Evolutionary conservation across 2,113 vertebrate genomes (phyloP), one percentile per base, ranked within the genome.

Genomic region (Acanthochromis polyacanthus): DNA sequence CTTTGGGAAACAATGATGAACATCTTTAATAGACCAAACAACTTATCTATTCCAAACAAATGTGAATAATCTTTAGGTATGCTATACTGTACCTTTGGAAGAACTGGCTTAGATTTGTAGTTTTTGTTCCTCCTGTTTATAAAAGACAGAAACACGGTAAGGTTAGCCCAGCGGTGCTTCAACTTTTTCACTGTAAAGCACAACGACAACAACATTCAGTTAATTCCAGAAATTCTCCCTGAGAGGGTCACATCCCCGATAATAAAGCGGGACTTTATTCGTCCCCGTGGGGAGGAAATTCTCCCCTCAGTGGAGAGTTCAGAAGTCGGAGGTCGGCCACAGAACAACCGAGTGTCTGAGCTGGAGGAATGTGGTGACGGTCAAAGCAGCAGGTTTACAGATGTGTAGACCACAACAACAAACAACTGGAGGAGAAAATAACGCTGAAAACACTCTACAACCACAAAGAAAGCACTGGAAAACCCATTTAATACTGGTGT

Each of bases 111-210:
- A 38, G 94, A 90, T 93, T 97, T 99, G 92, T 96, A 95, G 89
- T 97, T 97, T 93, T 95, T 99, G 88, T 97, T 99, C 91, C 97
- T 94, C 97, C 98, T 99, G 92, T 83, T 66, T 15, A 79, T 70
- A 6, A 30, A 78, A 30, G 10, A 73, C 32, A 57, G 43, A 57
- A 15, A 32, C 30, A 72, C 0, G 25, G 2, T 55, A 46, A 72
- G 10, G 50, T 68, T 15, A 65, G 9, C 30, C 10, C 3, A 23
- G 46, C 19, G 9, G 1, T 5, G 62, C 32, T 64, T 62, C 68
- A 60, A 40, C 25, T 28, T 52, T 57, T n/a, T 51, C 20, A 50
- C n/a, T 55, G 11, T 63, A 7, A 15, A 20, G 14, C n/a, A 11
- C 60, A 80, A 66, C 2, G 15, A 50, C 30, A 63, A 51, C 5